Evolutionary conservation across 2,888 invertebrate species (phyloP).

Genomic region (Stictocephala bisonia): DNA sequence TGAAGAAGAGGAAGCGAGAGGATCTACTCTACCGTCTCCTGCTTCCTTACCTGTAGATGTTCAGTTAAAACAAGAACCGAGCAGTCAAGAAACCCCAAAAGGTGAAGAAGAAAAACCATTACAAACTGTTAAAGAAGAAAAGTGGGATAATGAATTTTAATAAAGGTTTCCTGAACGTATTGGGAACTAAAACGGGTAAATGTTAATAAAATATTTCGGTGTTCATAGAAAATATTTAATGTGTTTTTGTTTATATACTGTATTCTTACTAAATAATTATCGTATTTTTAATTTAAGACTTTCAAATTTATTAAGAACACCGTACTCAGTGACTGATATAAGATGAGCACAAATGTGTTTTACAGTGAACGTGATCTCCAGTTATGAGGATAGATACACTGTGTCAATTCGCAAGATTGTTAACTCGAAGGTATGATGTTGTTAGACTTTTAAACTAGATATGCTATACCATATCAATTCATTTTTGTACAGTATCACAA

Average conservation of each 20-base stretch:
- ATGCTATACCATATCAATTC: conserved; percentile 35
- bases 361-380: conserved; percentile 23
- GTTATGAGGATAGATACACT: neutral
- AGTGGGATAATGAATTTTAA: conserved; percentile 57
- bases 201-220: conserved; percentile 47
- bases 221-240: conserved; percentile 28
- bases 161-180: conserved; percentile 22
- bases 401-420: neutral
- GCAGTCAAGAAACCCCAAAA: conserved; percentile 30
- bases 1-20: conserved; percentile 64
- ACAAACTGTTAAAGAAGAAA: conserved; percentile 56
- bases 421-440: neutral
- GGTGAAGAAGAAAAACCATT: conserved; percentile 46
- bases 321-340: no score
- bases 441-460: neutral
- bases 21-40: conserved; percentile 3
- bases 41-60: conserved; percentile 50
- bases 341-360: no score
- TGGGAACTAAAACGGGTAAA: conserved; percentile 48
- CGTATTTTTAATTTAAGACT: no score
- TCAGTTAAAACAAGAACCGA: conserved; percentile 37
- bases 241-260: neutral
- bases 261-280: no score
- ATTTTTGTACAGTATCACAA: neutral
- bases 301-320: conserved; percentile 26